phyloP scores from a whole-genome alignment of 1,140 invertebrate genomes.

The Plutomurus gul region DNA sequence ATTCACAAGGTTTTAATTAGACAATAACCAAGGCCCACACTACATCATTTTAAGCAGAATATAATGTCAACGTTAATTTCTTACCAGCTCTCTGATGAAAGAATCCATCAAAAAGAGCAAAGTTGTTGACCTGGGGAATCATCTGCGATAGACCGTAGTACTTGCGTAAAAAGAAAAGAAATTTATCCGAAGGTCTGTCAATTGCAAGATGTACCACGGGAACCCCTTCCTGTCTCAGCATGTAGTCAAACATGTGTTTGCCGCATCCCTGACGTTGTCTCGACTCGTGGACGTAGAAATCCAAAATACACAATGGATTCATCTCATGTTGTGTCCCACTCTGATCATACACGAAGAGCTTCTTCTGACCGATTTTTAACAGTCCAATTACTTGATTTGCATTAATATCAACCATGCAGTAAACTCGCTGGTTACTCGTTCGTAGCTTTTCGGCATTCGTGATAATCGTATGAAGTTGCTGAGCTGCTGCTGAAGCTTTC shows the following conservation, averaged over 20 bases:
- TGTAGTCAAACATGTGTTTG: constrained; percentile 75
- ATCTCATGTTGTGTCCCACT: constrained; percentile 71
- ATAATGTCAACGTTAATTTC: too few relatives aligned
- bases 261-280: constrained; percentile 73
- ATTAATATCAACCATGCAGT: constrained; percentile 46
- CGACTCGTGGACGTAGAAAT: constrained; percentile 84
- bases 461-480: constrained; percentile 47
- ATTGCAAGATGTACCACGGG: constrained; percentile 77
- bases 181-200: constrained; percentile 86
- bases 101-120: constrained; percentile 83
- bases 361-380: constrained; percentile 81
- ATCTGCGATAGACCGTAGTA: constrained; percentile 74
- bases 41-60: too few relatives aligned
- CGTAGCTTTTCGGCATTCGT: constrained; percentile 48
- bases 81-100: constrained; percentile 64
- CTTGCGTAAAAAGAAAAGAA: constrained; percentile 79
- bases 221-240: constrained; percentile 70
- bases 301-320: constrained; percentile 77
- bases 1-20: too few relatives aligned
- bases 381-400: constrained; percentile 69
- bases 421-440: constrained; percentile 47
- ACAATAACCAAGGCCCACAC: too few relatives aligned
- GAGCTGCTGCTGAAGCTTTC: constrained; percentile 47
- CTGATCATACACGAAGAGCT: constrained; percentile 79
- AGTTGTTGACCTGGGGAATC: constrained; percentile 84